These are phyloP conservation scores for Oreohelix idahoensis DNA, from an alignment of 1,140 invertebrate genomes.

Conservation along the genomic window DNA sequence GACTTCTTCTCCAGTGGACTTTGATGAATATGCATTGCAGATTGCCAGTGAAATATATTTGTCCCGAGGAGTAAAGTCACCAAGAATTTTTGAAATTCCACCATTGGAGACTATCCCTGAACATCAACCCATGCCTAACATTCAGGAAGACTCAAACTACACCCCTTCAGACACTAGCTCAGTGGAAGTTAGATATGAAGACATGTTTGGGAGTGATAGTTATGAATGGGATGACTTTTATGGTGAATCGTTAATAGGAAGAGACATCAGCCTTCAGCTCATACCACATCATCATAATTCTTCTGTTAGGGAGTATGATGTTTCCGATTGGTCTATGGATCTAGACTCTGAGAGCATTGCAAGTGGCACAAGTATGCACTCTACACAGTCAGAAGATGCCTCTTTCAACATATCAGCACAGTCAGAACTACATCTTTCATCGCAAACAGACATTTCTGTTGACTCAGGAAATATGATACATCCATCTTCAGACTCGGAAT, in stretches of 20 bases:
- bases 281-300: neutral
- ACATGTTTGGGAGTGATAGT: slow-evolving; percentile 52
- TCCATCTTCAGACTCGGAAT: slow-evolving; percentile 6
- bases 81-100: slow-evolving; percentile 40
- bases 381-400: slow-evolving; percentile 18
- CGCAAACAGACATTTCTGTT: slow-evolving; percentile 26
- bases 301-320: slow-evolving; percentile 33
- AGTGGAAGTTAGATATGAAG: slow-evolving; percentile 53
- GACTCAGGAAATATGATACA: slow-evolving; percentile 44
- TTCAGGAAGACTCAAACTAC: slow-evolving; percentile 49
- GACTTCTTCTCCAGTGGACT: slow-evolving; percentile 10
- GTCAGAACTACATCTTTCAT: slow-evolving; percentile 6
- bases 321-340: slow-evolving; percentile 65
- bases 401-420: neutral
- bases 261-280: slow-evolving; percentile 51
- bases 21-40: slow-evolving; percentile 52
- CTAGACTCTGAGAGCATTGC: slow-evolving; percentile 46
- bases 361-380: slow-evolving; percentile 30
- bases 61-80: slow-evolving; percentile 56
- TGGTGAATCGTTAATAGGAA: slow-evolving; percentile 59
- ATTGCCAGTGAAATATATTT: slow-evolving; percentile 63
- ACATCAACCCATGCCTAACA: slow-evolving; percentile 48
- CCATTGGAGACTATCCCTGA: slow-evolving; percentile 66
- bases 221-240: slow-evolving; percentile 70
- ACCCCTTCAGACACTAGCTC: slow-evolving; percentile 48